These are phyloP conservation scores for Hydrozoanthus gracilis DNA, from an alignment of 92 coral and sea anemone species.

Conservation along the genomic window DNA sequence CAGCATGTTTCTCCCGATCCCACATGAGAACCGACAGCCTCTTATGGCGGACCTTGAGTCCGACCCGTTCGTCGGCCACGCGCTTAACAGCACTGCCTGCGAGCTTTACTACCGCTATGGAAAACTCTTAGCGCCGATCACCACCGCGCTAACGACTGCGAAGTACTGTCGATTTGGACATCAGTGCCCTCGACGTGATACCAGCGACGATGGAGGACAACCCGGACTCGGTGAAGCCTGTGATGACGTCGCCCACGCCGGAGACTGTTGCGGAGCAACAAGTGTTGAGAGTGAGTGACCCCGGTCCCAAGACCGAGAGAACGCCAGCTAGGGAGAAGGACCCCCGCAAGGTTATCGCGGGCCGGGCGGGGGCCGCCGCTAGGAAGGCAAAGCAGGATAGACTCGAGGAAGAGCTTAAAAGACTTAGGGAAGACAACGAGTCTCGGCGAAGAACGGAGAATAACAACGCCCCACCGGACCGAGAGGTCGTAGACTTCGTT, in stretches of 20 bases:
- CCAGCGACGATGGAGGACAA: slow-evolving; percentile 3
- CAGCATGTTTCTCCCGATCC: background rate
- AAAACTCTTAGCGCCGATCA: background rate
- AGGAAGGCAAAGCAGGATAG: background rate
- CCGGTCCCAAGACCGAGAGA: background rate
- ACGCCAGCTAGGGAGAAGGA: background rate
- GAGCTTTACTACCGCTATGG: slow-evolving; percentile 1
- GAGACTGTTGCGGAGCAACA: background rate
- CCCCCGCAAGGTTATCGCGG: background rate
- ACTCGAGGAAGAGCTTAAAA: background rate
- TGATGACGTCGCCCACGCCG: background rate
- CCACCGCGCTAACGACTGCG: background rate
- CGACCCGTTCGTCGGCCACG: background rate
- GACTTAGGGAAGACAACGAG: background rate
- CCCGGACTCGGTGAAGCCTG: background rate
- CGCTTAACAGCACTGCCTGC: background rate
- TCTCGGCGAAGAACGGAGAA: background rate
- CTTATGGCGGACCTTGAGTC: background rate
- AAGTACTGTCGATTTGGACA: background rate
- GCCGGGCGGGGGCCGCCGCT: slow-evolving; percentile 4
- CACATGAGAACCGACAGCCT: slow-evolving; percentile 7
- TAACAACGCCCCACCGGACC: background rate
- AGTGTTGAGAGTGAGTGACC: slow-evolving; percentile 9
- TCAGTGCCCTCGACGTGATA: background rate
- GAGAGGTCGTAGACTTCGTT: background rate